A percentile compares a stretch with the other conserved stretches of the same genome.
Conservation (phyloP, 2,113 vertebrate species). For the Osmerus eperlanus region DNA sequence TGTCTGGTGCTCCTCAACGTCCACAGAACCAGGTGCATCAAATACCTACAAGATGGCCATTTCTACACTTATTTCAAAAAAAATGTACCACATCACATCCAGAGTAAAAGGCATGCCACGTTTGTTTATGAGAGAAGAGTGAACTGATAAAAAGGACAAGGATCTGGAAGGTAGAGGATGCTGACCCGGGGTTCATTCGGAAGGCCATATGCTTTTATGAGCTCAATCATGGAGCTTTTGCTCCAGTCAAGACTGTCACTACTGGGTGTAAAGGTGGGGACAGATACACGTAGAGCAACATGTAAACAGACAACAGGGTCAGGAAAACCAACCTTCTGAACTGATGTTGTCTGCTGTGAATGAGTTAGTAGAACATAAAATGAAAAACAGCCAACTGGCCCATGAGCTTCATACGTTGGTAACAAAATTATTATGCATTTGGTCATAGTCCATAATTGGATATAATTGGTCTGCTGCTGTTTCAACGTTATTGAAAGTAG, state of each 20-base stretch:
- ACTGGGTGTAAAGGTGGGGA: slow-evolving; percentile 28
- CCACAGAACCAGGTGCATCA: slow-evolving; percentile 58
- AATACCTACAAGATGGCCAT: slow-evolving; percentile 56
- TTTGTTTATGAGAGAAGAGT: slow-evolving; percentile 13
- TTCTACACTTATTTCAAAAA: slow-evolving; percentile 67
- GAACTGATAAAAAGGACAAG: slow-evolving; percentile 57
- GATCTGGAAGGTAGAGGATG: slow-evolving; percentile 18
- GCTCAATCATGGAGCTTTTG: slow-evolving; percentile 62
- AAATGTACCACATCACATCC: slow-evolving; percentile 61
- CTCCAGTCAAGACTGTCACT: slow-evolving; percentile 62
- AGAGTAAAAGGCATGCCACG: slow-evolving; percentile 68
- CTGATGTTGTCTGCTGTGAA: too few relatives aligned
- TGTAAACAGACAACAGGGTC: background rate
- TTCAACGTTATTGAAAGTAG: too few relatives aligned
- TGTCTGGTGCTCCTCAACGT: slow-evolving; percentile 70
- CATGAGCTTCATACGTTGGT: too few relatives aligned
- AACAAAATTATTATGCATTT: too few relatives aligned
- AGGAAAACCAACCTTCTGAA: background rate
- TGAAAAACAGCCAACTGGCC: slow-evolving; percentile 2
- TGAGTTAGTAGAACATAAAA: slow-evolving; percentile 27
- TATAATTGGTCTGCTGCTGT: too few relatives aligned
- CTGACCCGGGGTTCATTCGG: slow-evolving; percentile 56
- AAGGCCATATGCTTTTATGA: slow-evolving; percentile 66
- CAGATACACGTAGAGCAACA: background rate
- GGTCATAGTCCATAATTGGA: too few relatives aligned